A percentile compares a stretch with the other conserved stretches of the same genome.
phyloP scores from a whole-genome alignment of 2,113 vertebrate genomes.

The Danio rerio region GRCz12tu NC_133186.1:38061001-38061500 shows the following conservation, averaged over 20 bases:
- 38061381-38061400: conserved; percentile 63
- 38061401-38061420: conserved; percentile 59
- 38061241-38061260: conserved; percentile 59
- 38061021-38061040: conserved; percentile 8
- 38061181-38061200: conserved; percentile 57
- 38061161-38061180: conserved; percentile 61
- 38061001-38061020: conserved; percentile 15
- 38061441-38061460: conserved; percentile 62
- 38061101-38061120: conserved; percentile 48
- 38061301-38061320: conserved; percentile 56
- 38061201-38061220: conserved; percentile 68
- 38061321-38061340: conserved; percentile 49
- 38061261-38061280: conserved; percentile 56
- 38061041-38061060: conserved; percentile 52
- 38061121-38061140: conserved; percentile 41
- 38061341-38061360: background rate
- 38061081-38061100: conserved; percentile 56
- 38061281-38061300: conserved; percentile 64
- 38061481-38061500: conserved; percentile 66
- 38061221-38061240: conserved; percentile 52
- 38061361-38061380: conserved; percentile 49
- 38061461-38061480: conserved; percentile 64
- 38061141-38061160: conserved; percentile 47
- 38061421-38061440: conserved; percentile 65
- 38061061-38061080: conserved; percentile 23